These are phyloP conservation scores for Clinocottus analis DNA, from an alignment of 2,113 vertebrate species.

Conservation along the genomic window DNA sequence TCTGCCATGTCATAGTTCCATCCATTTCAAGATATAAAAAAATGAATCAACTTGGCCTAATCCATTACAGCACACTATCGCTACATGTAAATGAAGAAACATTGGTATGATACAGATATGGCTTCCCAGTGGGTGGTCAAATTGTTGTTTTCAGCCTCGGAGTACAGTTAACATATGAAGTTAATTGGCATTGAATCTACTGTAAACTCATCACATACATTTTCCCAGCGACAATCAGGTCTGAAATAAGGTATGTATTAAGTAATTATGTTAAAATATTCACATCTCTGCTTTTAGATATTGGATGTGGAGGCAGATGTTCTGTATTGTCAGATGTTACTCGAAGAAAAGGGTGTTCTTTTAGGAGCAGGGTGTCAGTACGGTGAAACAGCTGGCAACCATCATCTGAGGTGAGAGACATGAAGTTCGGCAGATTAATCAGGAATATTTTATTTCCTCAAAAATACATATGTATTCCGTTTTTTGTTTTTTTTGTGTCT, in stretches of 20 bases:
- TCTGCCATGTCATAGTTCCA: not conserved
- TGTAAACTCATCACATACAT: not conserved
- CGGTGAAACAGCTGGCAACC: conserved; percentile 13
- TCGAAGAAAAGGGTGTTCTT: conserved; percentile 68
- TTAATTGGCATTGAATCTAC: not conserved
- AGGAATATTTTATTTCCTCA: not conserved
- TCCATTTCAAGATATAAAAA: not conserved
- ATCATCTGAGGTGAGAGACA: conserved; percentile 65
- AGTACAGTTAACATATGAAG: not conserved
- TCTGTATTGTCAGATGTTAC: conserved; percentile 71
- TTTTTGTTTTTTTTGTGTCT: not conserved
- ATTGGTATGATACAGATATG: not conserved
- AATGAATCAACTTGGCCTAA: not conserved
- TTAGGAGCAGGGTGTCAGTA: conserved; percentile 46
- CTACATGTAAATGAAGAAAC: not conserved
- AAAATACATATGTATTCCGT: not conserved
- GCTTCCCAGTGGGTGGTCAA: not conserved
- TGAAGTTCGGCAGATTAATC: not conserved
- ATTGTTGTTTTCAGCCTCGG: not conserved
- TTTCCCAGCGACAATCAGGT: not conserved
- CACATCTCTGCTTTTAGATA: conserved; percentile 26
- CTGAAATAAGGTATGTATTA: not conserved
- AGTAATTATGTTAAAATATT: not conserved
- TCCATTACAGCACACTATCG: not conserved
- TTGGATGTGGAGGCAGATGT: conserved; percentile 45